phyloP scores from a whole-genome alignment of 2,797 vertebrate genomes.

The Rhinogobio ventralis region DNA sequence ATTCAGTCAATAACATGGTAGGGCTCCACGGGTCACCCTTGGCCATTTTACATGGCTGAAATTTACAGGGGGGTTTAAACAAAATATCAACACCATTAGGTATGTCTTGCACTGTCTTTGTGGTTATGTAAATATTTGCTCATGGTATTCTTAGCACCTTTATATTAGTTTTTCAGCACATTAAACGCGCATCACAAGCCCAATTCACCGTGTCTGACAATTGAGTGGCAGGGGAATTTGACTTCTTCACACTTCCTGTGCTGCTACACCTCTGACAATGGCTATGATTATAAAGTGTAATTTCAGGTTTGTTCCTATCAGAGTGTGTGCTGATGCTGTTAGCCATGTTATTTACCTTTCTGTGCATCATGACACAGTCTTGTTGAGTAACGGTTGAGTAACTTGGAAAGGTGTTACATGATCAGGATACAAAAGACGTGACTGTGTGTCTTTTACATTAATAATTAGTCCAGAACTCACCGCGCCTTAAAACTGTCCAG shows the following conservation, averaged over 20 bases:
- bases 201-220: conserved; percentile 31
- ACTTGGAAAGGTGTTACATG: background rate
- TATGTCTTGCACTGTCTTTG: conserved; percentile 63
- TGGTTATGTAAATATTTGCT: conserved; percentile 68
- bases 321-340: background rate
- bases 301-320: conserved; percentile 20
- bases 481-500: too few species aligned
- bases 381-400: background rate
- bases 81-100: conserved; percentile 70
- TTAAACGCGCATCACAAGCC: conserved; percentile 49
- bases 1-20: conserved; percentile 66
- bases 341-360: background rate
- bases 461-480: too few species aligned
- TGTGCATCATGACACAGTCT: background rate
- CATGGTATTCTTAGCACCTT: conserved; percentile 63
- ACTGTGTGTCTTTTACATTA: background rate
- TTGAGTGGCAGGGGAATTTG: conserved; percentile 44
- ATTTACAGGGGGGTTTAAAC: conserved; percentile 69
- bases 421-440: background rate
- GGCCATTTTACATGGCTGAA: conserved; percentile 57
- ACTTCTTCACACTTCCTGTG: conserved; percentile 49
- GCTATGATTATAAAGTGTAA: conserved; percentile 37
- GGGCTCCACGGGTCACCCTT: conserved; percentile 60
- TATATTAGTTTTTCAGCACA: conserved; percentile 57
- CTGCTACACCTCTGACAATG: conserved; percentile 39